Percentiles rank a stretch among this genome's conserved stretches.
phyloP scores from a whole-genome alignment of 2,888 invertebrate genomes.

The Campoplex capitator region DNA sequence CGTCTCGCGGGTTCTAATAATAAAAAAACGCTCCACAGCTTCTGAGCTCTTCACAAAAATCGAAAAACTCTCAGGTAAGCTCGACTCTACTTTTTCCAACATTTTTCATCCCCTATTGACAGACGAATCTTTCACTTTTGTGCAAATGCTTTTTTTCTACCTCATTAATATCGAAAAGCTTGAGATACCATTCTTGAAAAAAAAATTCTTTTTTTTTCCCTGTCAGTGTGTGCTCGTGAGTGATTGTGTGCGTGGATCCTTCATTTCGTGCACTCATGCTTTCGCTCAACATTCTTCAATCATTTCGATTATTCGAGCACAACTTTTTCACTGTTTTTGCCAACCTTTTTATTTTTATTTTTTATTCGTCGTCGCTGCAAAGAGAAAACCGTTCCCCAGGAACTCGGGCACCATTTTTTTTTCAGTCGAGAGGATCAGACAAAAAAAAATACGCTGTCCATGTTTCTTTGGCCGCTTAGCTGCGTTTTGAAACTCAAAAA shows the following conservation, averaged over 20 bases:
- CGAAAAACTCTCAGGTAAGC: slow-evolving; percentile 24
- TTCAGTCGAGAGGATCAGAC: neutral
- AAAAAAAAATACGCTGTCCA: slow-evolving; percentile 75
- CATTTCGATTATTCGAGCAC: slow-evolving; percentile 10
- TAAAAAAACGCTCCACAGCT: neutral
- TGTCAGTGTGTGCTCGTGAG: neutral
- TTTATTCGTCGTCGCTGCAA: slow-evolving; percentile 26
- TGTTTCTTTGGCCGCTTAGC: slow-evolving; percentile 80
- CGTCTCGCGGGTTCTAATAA: neutral
- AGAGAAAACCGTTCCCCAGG: neutral
- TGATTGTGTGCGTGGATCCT: neutral
- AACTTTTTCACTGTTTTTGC: neutral
- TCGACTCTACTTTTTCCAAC: neutral
- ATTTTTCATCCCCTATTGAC: neutral
- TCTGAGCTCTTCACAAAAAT: neutral
- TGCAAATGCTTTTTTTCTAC: neutral
- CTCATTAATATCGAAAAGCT: neutral
- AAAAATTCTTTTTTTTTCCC: neutral
- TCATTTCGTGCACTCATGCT: slow-evolving; percentile 36
- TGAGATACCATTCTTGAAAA: neutral
- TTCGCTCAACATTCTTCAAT: slow-evolving; percentile 26
- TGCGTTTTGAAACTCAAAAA: slow-evolving; percentile 68
- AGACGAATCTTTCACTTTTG: neutral
- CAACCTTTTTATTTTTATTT: neutral
- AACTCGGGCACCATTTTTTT: slow-evolving; percentile 11